Percentiles rank a stretch among this genome's conserved stretches.
Conservation (phyloP, 2,888 invertebrate genomes). For the Eilema sororculum region DNA sequence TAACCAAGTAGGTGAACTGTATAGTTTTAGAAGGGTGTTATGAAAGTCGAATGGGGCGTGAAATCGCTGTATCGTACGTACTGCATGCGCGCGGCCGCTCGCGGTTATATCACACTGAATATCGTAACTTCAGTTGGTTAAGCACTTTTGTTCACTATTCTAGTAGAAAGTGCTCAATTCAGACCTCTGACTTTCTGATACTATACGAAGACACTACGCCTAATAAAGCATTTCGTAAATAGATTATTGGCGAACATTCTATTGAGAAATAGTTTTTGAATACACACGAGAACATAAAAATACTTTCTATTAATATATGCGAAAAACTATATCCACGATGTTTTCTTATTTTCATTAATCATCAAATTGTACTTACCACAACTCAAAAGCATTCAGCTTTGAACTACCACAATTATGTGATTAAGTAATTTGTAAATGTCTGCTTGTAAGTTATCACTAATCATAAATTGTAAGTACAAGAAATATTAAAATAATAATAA, state of each 20-base stretch:
- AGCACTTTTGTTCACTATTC: constrained; percentile 69
- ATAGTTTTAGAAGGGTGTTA: constrained; percentile 64
- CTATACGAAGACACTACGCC: constrained; percentile 67
- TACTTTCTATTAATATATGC: too few relatives aligned
- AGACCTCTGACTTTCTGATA: constrained; percentile 76
- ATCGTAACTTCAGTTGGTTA: constrained; percentile 80
- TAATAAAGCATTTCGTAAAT: constrained; percentile 31
- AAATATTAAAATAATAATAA: not conserved
- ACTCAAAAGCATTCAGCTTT: not conserved
- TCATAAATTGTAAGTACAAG: not conserved
- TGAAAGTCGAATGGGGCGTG: constrained; percentile 69
- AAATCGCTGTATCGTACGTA: constrained; percentile 62
- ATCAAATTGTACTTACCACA: too few relatives aligned
- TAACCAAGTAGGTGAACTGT: constrained; percentile 36
- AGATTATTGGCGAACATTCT: constrained; percentile 4
- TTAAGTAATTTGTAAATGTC: not conserved
- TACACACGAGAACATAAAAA: not conserved
- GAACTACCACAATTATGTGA: not conserved
- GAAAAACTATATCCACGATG: too few relatives aligned
- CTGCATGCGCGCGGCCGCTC: constrained; percentile 57
- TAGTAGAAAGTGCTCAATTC: constrained; percentile 80
- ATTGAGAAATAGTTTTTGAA: not conserved
- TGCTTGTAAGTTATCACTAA: not conserved
- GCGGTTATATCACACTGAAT: constrained; percentile 79
- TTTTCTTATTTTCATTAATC: too few relatives aligned